These are phyloP conservation scores for Baccha elongata DNA, from an alignment of 2,888 invertebrate species.

Conservation along the genomic window DNA sequence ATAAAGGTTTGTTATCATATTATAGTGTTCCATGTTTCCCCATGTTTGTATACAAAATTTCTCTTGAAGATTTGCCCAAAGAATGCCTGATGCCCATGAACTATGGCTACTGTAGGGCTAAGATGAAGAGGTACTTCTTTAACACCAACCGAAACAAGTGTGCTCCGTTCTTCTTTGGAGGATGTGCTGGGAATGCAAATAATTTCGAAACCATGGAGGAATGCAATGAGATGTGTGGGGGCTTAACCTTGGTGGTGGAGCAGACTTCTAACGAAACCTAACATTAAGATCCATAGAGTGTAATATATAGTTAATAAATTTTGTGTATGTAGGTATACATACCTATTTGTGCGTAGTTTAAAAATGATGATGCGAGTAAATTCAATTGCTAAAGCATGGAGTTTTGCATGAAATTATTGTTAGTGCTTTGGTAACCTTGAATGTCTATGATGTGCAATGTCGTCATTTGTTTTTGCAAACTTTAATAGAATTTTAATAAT, in stretches of 20 bases:
- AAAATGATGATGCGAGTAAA: slow-evolving; percentile 14
- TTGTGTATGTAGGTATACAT: no score
- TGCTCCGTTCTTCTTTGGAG: slow-evolving; percentile 88
- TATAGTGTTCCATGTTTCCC: neutral
- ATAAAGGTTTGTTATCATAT: slow-evolving; percentile 34
- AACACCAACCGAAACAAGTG: slow-evolving; percentile 84
- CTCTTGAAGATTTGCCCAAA: slow-evolving; percentile 80
- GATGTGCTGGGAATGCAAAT: slow-evolving; percentile 89
- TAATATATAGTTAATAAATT: slow-evolving; percentile 38
- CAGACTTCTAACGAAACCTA: neutral
- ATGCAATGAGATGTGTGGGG: slow-evolving; percentile 81
- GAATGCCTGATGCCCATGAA: slow-evolving; percentile 87
- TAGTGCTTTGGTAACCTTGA: slow-evolving; percentile 51
- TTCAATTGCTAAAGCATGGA: slow-evolving; percentile 29
- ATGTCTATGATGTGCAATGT: slow-evolving; percentile 21
- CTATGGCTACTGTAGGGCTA: slow-evolving; percentile 89
- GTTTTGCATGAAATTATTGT: slow-evolving; percentile 22
- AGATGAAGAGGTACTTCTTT: slow-evolving; percentile 90
- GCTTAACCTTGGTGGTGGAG: slow-evolving; percentile 13
- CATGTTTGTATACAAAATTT: slow-evolving; percentile 1
- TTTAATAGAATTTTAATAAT: neutral
- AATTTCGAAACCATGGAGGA: slow-evolving; percentile 87
- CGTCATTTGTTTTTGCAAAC: slow-evolving; percentile 46
- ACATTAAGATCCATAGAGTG: slow-evolving; percentile 22
- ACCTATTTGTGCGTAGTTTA: slow-evolving; percentile 47